Conservation (phyloP, 2,888 invertebrate genomes). For the Geophilus truncorum region DNA sequence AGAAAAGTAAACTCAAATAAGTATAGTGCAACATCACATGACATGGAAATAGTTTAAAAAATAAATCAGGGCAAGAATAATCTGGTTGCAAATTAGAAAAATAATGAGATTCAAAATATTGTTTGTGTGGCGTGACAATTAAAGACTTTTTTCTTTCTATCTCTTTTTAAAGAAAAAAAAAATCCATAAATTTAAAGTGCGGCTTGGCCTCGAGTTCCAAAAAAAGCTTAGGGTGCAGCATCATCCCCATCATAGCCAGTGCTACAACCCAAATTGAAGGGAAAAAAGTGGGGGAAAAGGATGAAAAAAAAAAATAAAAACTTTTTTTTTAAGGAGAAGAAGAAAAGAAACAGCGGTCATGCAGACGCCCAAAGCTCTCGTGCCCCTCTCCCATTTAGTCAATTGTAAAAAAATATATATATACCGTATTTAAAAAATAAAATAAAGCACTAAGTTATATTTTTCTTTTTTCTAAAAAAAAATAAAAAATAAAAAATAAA, state of each 20-base stretch:
- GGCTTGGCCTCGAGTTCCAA: not conserved
- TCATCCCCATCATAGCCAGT: slow-evolving; percentile 25
- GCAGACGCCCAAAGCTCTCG: slow-evolving; percentile 6
- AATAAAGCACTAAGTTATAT: not conserved
- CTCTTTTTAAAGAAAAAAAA: not conserved
- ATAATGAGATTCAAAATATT: slow-evolving; percentile 23
- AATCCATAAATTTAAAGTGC: not conserved
- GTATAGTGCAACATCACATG: slow-evolving; percentile 36
- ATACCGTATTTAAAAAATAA: too few relatives aligned
- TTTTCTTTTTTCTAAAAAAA: not conserved
- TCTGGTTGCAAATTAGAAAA: slow-evolving; percentile 34
- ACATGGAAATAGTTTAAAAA: slow-evolving; percentile 37
- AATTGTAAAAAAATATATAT: not conserved
- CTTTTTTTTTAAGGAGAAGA: not conserved
- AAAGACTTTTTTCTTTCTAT: not conserved
- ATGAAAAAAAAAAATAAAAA: not conserved
- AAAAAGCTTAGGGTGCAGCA: slow-evolving; percentile 28
- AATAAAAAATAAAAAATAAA: too few relatives aligned
- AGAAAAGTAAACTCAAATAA: not conserved
- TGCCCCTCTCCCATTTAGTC: slow-evolving; percentile 13
- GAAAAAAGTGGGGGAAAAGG: not conserved
- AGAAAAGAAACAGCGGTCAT: not conserved
- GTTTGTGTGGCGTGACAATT: slow-evolving; percentile 19
- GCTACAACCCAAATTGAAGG: slow-evolving; percentile 18
- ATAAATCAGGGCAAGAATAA: slow-evolving; percentile 39